Conservation (phyloP, 2,888 invertebrate genomes). For the Zelleria hepariella region DNA sequence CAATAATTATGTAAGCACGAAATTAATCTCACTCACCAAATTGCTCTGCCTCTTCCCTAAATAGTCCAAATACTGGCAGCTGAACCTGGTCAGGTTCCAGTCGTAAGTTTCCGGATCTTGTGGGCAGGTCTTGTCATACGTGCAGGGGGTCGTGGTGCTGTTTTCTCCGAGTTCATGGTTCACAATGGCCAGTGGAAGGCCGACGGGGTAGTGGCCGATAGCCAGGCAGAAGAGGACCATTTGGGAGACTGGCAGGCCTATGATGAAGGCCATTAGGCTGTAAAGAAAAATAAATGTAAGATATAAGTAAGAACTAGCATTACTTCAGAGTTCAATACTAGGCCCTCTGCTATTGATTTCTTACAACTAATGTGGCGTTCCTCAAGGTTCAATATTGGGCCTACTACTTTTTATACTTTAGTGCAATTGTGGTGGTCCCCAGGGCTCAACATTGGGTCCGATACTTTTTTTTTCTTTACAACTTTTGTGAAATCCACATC, state of each 20-base stretch:
- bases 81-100: conserved; percentile 75
- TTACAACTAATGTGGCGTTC: no score
- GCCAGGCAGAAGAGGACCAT: conserved; percentile 90
- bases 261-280: conserved; percentile 87
- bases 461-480: no score
- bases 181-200: conserved; percentile 82
- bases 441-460: no score
- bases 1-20: background rate
- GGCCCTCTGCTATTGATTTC: no score
- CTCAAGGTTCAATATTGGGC: no score
- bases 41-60: conserved; percentile 77
- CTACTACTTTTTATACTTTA: no score
- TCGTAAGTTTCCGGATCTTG: conserved; percentile 45
- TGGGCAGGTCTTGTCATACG: conserved; percentile 68
- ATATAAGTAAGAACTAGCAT: no score
- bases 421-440: no score
- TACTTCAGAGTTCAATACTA: no score
- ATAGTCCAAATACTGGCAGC: conserved; percentile 83
- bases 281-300: conserved; percentile 15
- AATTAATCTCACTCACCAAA: conserved; percentile 73
- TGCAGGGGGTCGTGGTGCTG: conserved; percentile 53
- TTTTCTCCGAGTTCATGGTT: conserved; percentile 79
- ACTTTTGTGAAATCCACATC: no score
- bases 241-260: conserved; percentile 88
- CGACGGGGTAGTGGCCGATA: conserved; percentile 88